These are phyloP conservation scores for Drosophila suboccidentalis DNA, from an alignment of 2,888 invertebrate species.

Conservation along the genomic window DNA sequence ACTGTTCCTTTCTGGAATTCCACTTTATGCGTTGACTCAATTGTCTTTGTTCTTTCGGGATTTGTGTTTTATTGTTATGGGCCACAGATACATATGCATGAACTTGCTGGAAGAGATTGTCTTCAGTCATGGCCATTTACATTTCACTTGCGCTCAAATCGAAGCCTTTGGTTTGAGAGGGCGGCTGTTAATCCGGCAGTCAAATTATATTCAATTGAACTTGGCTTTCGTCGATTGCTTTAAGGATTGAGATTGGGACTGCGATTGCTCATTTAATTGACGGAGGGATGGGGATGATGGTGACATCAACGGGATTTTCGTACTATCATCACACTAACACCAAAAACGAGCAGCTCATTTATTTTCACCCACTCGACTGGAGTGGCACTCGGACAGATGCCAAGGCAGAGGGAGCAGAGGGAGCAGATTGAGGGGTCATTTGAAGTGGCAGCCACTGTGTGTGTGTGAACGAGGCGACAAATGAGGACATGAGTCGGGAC, in stretches of 20 bases:
- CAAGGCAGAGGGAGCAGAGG: neutral
- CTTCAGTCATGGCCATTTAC: constrained; percentile 56
- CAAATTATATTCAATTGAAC: constrained; percentile 72
- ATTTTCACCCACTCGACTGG: constrained; percentile 35
- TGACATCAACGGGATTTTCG: constrained; percentile 49
- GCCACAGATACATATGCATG: constrained; percentile 3
- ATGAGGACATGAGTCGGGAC: neutral
- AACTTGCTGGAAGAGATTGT: constrained; percentile 23
- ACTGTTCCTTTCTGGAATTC: neutral
- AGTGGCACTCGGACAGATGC: constrained; percentile 34
- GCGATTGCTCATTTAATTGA: constrained; percentile 52
- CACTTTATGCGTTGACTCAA: neutral
- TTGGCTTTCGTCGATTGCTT: constrained; percentile 47
- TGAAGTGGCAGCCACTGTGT: too few relatives aligned
- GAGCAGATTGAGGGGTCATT: neutral
- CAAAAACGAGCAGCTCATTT: constrained; percentile 46
- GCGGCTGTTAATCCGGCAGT: constrained; percentile 58
- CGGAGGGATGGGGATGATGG: constrained; percentile 1
- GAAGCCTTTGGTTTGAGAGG: constrained; percentile 1
- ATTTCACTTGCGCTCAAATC: constrained; percentile 49
- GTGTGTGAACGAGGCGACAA: neutral
- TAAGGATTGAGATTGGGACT: constrained; percentile 19
- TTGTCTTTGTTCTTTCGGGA: constrained; percentile 8
- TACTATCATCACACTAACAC: constrained; percentile 44
- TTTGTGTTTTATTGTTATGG: constrained; percentile 32